These are phyloP conservation scores for Xiphophorus birchmanni DNA, from an alignment of 2,797 vertebrate species.

Conservation along the genomic window DNA sequence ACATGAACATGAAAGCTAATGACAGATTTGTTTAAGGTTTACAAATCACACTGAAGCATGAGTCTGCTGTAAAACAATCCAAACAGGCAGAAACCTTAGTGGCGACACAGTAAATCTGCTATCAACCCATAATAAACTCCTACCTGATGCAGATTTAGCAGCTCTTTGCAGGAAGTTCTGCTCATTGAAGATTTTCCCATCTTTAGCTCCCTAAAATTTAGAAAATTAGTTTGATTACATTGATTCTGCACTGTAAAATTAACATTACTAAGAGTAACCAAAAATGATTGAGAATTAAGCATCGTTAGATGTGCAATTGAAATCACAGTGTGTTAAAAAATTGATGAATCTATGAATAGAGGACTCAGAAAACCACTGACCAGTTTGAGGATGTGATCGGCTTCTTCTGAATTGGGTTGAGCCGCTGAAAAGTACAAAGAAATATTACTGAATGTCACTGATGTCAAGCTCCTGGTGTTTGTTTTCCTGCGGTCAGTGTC, in stretches of 20 bases:
- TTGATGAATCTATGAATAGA: neutral
- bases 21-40: neutral
- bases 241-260: neutral
- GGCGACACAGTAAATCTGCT: neutral
- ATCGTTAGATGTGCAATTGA: neutral
- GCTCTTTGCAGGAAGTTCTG: conserved; percentile 95
- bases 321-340: neutral
- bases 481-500: neutral
- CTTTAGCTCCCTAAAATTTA: conserved; percentile 85
- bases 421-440: conserved; percentile 48
- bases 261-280: neutral
- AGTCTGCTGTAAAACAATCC: neutral
- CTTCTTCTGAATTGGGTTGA: conserved; percentile 64
- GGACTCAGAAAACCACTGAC: conserved; percentile 66
- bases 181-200: conserved; percentile 91
- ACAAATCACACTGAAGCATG: neutral
- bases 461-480: neutral
- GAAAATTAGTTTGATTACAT: neutral
- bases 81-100: neutral
- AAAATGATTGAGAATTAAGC: neutral
- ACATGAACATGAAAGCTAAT: neutral
- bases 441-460: neutral
- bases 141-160: conserved; percentile 84
- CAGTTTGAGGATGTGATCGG: conserved; percentile 85
- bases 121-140: conserved; percentile 14